Evolutionary conservation across 2,888 invertebrate genomes (phyloP), one percentile per base, ranked within the genome.

Genomic region (Bhutanitis thaidina): DNA sequence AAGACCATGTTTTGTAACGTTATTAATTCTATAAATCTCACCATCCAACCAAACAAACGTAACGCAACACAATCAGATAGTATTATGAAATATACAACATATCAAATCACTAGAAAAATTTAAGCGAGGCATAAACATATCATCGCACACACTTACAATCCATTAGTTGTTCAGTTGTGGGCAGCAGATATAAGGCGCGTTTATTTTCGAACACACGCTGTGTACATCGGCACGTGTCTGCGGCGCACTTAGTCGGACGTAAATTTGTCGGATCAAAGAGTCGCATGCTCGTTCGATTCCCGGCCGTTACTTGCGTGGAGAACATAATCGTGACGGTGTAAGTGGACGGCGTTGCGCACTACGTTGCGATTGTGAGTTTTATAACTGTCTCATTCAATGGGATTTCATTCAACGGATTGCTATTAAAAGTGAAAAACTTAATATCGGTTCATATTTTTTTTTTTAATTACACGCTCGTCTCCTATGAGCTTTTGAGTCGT

Each of bases 191-290:
- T 37, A 43, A 27, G 35, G 32, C 14, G 44, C 9, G 39, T 48
- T 43, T 47, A 43, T 44, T 45, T 49, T 46, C 27, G 12, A 10
- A 54, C n/a, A 36, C 63, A 60, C 29, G 41, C 64, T 59, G 61
- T 60, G 55, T 54, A 56, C 34, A 12, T 7, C 12, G 20, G 12
- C 45, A 40, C 55, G 57, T 45, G 57, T 50, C 55, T 60, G 64
- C 64, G 68, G 67, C 56, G 67, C 74, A 73, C 73, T 74, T 71
- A 74, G 61, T 12, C 44, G 53, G 60, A 63, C 63, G 69, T 74
- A 74, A 74, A 74, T 74, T 73, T 70, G 74, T 74, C 71, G 60
- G 66, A 68, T 74, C 76, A 74, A 74, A 74, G 73, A 57, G 55
- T 52, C 34, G 53, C 14, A 29, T 16, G 8, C 39, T 37, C 46